phyloP scores from a whole-genome alignment of 23 tunicate genomes.

The Styela plicata region DNA sequence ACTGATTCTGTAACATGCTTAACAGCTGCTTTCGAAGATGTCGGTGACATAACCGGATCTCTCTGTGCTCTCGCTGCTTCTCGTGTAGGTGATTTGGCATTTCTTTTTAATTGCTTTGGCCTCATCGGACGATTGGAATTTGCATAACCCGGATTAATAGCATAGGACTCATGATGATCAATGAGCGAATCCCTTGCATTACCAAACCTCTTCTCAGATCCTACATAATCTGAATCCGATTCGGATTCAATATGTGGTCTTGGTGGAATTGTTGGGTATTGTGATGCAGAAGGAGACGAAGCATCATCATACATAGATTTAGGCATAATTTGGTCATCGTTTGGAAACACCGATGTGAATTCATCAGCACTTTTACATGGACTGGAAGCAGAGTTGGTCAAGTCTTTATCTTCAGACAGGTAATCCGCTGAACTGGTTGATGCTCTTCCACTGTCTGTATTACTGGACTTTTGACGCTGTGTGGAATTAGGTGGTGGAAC shows the following conservation, averaged over 20 bases:
- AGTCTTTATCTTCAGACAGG: constrained; percentile 26
- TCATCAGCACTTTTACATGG: constrained; percentile 33
- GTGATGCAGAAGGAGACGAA: not conserved
- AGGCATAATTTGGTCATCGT: constrained; percentile 8
- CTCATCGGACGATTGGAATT: constrained; percentile 5
- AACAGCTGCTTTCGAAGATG: not conserved
- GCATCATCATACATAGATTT: not conserved
- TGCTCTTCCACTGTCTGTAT: constrained; percentile 19
- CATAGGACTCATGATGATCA: constrained; percentile 19
- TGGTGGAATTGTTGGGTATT: constrained; percentile 12
- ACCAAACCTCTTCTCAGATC: constrained; percentile 28
- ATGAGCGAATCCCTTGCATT: constrained; percentile 33
- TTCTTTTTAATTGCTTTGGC: constrained; percentile 25
- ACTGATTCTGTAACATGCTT: constrained; percentile 29
- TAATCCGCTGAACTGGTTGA: constrained; percentile 39
- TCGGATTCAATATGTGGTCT: constrained; percentile 15
- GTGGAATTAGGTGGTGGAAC: constrained; percentile 26
- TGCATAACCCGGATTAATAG: not conserved
- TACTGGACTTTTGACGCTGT: constrained; percentile 23
- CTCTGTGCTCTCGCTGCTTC: not conserved
- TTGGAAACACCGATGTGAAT: constrained; percentile 8
- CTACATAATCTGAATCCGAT: constrained; percentile 29
- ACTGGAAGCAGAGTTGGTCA: constrained; percentile 4
- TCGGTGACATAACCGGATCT: constrained; percentile 13
- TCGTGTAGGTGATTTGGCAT: constrained; percentile 33